Base-by-base conservation (phyloP, 2,888 invertebrate species). In the Ellobium chinense region DNA sequence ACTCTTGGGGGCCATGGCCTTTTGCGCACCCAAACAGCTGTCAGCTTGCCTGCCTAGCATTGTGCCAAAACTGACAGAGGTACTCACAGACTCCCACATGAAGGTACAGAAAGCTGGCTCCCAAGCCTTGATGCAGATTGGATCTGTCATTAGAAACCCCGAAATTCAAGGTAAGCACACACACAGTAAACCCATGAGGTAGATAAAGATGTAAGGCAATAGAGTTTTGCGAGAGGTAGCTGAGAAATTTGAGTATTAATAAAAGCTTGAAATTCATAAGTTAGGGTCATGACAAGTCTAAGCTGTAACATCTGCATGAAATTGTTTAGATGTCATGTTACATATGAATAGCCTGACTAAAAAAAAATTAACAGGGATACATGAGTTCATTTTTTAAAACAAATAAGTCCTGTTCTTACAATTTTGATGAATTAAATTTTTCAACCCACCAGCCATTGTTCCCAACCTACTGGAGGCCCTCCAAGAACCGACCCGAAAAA, bases 1-100 rank as follows among this genome's bases (percentile, higher is more conserved):
- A 92, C 94, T 99, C 76, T 94, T 99, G 36, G 99, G 99, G 14
- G 97, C 98, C 18, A 99, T 99, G 99, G 99, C 99, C 0, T 98
- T 96, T 94, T 99, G 99, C 93, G 99, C 99, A 0, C 99, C 99
- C 0, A 98, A 99, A 93, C 99, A 99, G 93, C 94, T 99, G 84
- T 99, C 99, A 4, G 98, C 98, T 0, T 99, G 99, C 93, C 94
- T 99, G 88, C 99, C 99, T 1, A 97, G 96, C 92, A 99, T 99
- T 92, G 99, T 99, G 82, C 99, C 99, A 27, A 98, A 98, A 91
- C 94, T 99, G 58, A 98, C 99, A 84, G 98, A 98, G 93, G 97
- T 98, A 54, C 94, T 99, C 72, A 97, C 98, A 83, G 99, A 99
- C 94, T 99, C 99, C 0, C 99, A 99, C 92, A 96, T 97, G 90